Evolutionary conservation across 2,888 invertebrate species (phyloP), one percentile per base, ranked within the genome.

Genomic region (Epinotia brunnichana): DNA sequence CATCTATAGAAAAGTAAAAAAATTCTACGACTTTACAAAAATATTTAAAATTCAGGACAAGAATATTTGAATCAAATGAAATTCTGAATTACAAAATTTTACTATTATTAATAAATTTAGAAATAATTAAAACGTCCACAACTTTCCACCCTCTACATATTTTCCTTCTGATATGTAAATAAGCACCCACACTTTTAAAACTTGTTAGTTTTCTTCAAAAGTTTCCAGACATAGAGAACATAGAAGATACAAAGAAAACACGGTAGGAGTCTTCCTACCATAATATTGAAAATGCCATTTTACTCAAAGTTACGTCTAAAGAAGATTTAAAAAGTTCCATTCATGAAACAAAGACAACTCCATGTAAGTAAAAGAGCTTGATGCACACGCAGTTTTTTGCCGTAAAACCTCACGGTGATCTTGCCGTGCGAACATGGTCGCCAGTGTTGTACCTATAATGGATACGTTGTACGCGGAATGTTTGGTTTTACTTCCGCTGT

Each of bases 151-250:
- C 2, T 41, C 41, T 17, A 19, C 9, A 13, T 35, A 0, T 3
- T 10, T 21, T 61, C 24, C 44, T 61, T 48, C 48, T 62, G 44
- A 15, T 61, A 62, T 62, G 48, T 48, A 66, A 53, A 66, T 54
- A 66, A 66, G 66, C 41, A 21, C 17, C 17, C 48, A 48, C 29
- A 48, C 24, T 62, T 29, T n/a, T 11, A 48, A 62, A 24, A 21
- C 61, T 61, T 61, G 61, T 61, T 62, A 48, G 48, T 62, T 62
- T 24, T 62, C 15, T 24, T 19, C 48, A 9, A 21, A 62, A 62
- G 29, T 62, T 62, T 62, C 48, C 62, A 62, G 62, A 62, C 62
- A 41, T 19, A 51, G n/a, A 24, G 24, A 62, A 62, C 24, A 48
- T 48, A 51, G n/a, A 29, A 9, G 9, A 15, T 9, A 41, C 10